Conservation (phyloP, 2,888 invertebrate species). For the Sphaeridia pumilis region DNA sequence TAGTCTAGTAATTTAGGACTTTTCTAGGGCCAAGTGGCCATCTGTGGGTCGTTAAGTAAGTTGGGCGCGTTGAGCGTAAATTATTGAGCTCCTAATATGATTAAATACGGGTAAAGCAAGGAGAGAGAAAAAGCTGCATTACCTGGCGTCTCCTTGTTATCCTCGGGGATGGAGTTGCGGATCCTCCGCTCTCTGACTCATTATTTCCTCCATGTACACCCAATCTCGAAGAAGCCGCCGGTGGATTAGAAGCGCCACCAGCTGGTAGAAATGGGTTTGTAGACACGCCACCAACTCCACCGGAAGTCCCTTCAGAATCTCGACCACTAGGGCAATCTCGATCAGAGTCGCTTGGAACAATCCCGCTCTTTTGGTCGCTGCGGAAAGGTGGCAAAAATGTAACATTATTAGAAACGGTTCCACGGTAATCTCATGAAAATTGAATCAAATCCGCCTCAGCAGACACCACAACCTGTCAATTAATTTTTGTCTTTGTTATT, state of each 20-base stretch:
- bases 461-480: too few species aligned
- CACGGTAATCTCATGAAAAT: not conserved
- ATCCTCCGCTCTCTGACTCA: constrained; percentile 79
- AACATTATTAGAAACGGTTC: not conserved
- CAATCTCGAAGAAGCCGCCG: constrained; percentile 49
- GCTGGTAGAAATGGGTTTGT: constrained; percentile 32
- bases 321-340: constrained; percentile 64
- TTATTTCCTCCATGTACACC: constrained; percentile 54
- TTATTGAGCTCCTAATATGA: too few species aligned
- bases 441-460: not conserved
- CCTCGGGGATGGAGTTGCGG: constrained; percentile 73
- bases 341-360: constrained; percentile 81
- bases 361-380: constrained; percentile 87
- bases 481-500: not conserved
- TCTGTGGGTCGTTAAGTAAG: too few species aligned
- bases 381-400: not conserved
- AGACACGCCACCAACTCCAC: constrained; percentile 37
- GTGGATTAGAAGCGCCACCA: not conserved
- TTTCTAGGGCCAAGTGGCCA: too few species aligned
- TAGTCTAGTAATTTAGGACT: too few species aligned
- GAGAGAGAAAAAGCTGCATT: too few species aligned
- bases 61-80: too few species aligned
- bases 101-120: not conserved
- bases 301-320: constrained; percentile 48
- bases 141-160: constrained; percentile 68